phyloP scores from a whole-genome alignment of 2,888 invertebrate genomes.

The Petrolisthes cinctipes region DNA sequence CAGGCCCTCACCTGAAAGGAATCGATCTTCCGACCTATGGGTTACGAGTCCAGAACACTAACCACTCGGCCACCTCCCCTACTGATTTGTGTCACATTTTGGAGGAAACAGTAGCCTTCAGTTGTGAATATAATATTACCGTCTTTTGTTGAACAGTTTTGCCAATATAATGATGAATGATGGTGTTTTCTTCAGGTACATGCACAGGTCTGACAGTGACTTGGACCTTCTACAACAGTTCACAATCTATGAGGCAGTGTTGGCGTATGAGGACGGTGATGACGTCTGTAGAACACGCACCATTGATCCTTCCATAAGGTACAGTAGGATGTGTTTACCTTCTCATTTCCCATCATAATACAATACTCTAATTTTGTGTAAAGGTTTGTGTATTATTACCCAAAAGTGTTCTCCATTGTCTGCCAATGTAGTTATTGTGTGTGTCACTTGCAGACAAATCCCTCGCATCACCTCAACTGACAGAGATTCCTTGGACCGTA shows the following conservation, averaged over 20 bases:
- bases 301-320: conserved; percentile 75
- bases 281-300: conserved; percentile 77
- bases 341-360: neutral
- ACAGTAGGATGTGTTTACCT: conserved; percentile 34
- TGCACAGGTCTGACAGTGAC: conserved; percentile 92
- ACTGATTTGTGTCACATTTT: too few species aligned
- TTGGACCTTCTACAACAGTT: conserved; percentile 92
- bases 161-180: too few species aligned
- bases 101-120: too few species aligned
- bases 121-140: too few species aligned
- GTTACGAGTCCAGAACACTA: too few species aligned
- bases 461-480: conserved; percentile 48
- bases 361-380: neutral
- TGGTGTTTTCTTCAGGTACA: conserved; percentile 74
- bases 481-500: conserved; percentile 52
- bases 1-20: too few species aligned
- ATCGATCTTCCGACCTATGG: too few species aligned
- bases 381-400: neutral
- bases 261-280: conserved; percentile 89
- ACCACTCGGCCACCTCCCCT: too few species aligned
- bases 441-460: conserved; percentile 39
- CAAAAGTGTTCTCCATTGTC: too few species aligned
- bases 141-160: too few species aligned
- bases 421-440: neutral
- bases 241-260: conserved; percentile 93